phyloP scores from a whole-genome alignment of 2,113 vertebrate species.

The Acinonyx jubatus region DNA sequence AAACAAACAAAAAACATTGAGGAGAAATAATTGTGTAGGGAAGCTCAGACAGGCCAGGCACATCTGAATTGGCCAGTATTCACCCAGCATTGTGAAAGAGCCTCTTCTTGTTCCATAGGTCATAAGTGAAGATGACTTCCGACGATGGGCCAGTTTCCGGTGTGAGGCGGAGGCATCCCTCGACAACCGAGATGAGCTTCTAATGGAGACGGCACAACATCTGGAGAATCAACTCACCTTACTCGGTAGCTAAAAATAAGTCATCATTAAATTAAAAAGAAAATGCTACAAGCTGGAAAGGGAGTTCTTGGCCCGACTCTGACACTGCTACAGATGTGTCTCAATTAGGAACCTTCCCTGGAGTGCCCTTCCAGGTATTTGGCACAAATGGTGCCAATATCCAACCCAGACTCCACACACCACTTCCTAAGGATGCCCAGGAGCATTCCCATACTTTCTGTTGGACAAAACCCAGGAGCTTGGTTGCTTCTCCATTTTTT shows the following conservation, averaged over 20 bases:
- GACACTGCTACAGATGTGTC: conserved; percentile 48
- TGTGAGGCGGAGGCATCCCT: conserved; percentile 90
- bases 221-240: conserved; percentile 91
- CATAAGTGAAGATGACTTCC: conserved; percentile 88
- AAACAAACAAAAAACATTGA: neutral
- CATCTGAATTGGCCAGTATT: neutral
- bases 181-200: conserved; percentile 88
- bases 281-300: conserved; percentile 33
- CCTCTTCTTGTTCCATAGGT: conserved; percentile 83
- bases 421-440: neutral
- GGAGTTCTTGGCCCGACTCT: conserved; percentile 60
- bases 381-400: neutral
- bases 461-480: neutral
- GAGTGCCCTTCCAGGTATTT: conserved; percentile 52
- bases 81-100: neutral
- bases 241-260: conserved; percentile 87
- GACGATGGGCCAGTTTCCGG: conserved; percentile 89
- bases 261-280: neutral
- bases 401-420: neutral
- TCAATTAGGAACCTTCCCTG: conserved; percentile 61
- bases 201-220: conserved; percentile 87
- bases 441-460: neutral
- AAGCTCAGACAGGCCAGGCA: neutral
- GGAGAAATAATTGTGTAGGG: neutral
- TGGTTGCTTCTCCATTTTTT: neutral